These are phyloP conservation scores for Anas platyrhynchos DNA, from an alignment of 2,113 vertebrate genomes.

Conservation along the genomic window DNA sequence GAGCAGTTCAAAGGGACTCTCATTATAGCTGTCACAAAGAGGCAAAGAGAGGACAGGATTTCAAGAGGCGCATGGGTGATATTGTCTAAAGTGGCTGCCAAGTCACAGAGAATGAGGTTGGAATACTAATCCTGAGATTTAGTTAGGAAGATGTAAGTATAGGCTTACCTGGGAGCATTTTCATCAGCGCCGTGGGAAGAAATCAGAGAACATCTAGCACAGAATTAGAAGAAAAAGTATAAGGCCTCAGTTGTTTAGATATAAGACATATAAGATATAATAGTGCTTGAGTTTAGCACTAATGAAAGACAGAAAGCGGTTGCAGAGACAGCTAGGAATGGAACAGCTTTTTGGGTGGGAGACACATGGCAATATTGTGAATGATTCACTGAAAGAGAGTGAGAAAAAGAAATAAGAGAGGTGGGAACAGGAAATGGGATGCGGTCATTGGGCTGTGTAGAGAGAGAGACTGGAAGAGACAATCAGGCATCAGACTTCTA, in stretches of 20 bases:
- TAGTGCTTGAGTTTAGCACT: not conserved
- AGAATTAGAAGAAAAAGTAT: not conserved
- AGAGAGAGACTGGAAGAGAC: not conserved
- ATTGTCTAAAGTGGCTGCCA: not conserved
- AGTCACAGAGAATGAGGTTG: not conserved
- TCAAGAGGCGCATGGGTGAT: not conserved
- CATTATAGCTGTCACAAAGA: not conserved
- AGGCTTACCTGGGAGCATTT: not conserved
- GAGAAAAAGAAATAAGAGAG: not conserved
- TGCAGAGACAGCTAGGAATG: not conserved
- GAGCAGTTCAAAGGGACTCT: not conserved
- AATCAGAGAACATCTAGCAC: not conserved
- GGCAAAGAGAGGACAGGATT: not conserved
- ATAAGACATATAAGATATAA: not conserved
- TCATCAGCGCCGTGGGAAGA: not conserved
- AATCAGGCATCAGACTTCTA: not conserved
- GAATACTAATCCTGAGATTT: not conserved
- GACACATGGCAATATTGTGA: not conserved
- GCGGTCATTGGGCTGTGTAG: not conserved
- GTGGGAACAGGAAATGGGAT: not conserved
- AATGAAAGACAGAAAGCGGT: not conserved
- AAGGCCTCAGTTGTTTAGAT: not conserved
- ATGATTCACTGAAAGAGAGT: not conserved
- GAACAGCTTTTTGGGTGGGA: not conserved
- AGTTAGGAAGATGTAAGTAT: not conserved